Evolutionary conservation across 37 sponge, comb jelly and placozoan genomes (phyloP).

Genomic region (Petrosia ficiformis): DNA sequence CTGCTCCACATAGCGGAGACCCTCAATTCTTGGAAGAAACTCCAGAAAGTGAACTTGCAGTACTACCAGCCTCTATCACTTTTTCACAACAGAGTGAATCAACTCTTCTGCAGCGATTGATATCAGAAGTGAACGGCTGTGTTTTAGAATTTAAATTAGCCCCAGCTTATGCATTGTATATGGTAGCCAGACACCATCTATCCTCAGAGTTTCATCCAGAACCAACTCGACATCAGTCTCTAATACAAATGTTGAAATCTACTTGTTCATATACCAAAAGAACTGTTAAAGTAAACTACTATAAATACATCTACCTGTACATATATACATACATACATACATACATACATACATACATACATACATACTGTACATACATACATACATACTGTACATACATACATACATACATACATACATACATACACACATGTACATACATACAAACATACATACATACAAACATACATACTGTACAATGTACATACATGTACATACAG

Average conservation of each 20-base stretch:
- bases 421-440: too few species aligned
- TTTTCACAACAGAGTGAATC: constrained; percentile 44
- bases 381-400: too few species aligned
- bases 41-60: too few species aligned
- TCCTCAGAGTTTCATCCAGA: constrained; percentile 37
- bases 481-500: too few species aligned
- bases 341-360: too few species aligned
- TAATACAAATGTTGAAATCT: constrained; percentile 49
- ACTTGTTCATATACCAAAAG: constrained; percentile 48
- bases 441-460: too few species aligned
- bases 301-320: too few species aligned
- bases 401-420: too few species aligned
- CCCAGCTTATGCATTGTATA: constrained; percentile 79
- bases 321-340: too few species aligned
- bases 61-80: constrained; percentile 52
- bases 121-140: constrained; percentile 30
- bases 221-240: constrained; percentile 34
- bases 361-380: too few species aligned
- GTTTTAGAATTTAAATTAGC: constrained; percentile 65
- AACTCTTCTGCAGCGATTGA: constrained; percentile 41
- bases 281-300: constrained; percentile 55
- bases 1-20: background rate
- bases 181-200: constrained; percentile 49
- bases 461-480: too few species aligned
- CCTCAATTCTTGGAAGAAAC: too few species aligned